Conservation (phyloP, 23 tunicate species). For the Trididemnum nubilum region DNA sequence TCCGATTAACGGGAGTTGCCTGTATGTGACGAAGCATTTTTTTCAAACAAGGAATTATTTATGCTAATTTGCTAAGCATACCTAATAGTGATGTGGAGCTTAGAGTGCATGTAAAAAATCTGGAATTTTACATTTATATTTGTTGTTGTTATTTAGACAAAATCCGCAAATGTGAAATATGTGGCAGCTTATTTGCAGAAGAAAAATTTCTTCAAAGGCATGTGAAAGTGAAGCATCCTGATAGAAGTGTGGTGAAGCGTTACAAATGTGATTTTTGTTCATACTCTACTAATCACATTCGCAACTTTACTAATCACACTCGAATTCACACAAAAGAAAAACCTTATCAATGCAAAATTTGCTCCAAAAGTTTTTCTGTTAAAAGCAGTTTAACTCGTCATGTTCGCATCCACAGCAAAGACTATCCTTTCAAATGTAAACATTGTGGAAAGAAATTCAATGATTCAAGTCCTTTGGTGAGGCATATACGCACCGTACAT, state of each 20-base stretch:
- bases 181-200: conserved; percentile 3
- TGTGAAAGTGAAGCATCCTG: conserved; percentile 13
- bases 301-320: conserved; percentile 7
- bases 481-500: conserved; percentile 30
- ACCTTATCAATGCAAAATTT: conserved; percentile 27
- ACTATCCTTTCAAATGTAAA: conserved; percentile 10
- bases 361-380: conserved; percentile 24
- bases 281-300: not conserved
- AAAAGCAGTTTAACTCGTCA: not conserved
- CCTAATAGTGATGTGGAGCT: too few relatives aligned
- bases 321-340: conserved; percentile 23
- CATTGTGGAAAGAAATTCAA: conserved; percentile 25
- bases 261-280: conserved; percentile 28
- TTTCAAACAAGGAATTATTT: too few relatives aligned
- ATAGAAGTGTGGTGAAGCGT: conserved; percentile 2
- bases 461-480: not conserved
- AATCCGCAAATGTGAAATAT: not conserved
- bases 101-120: too few relatives aligned
- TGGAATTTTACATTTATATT: too few relatives aligned
- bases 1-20: too few relatives aligned
- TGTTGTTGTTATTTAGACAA: conserved; percentile 27
- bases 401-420: conserved; percentile 27
- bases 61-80: too few relatives aligned
- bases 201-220: not conserved
- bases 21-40: too few relatives aligned